Percentiles rank a stretch among this genome's conserved stretches.
phyloP scores from a whole-genome alignment of 2,888 invertebrate species.

The Phania funesta region DNA sequence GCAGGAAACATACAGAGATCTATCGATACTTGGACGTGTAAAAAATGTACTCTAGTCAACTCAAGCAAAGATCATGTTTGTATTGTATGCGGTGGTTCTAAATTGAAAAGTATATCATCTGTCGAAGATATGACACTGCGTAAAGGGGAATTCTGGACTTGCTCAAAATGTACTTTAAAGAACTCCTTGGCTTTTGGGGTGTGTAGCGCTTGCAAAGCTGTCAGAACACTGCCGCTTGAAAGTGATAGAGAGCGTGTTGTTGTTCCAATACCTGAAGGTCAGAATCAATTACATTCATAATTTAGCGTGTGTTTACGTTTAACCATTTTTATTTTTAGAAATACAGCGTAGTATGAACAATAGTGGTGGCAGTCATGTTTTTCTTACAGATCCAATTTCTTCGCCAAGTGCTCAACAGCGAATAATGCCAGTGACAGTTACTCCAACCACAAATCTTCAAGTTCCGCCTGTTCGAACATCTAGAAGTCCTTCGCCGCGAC shows the following conservation, averaged over 20 bases:
- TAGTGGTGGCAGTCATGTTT: constrained; percentile 43
- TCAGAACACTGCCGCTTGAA: constrained; percentile 73
- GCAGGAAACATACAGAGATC: constrained; percentile 52
- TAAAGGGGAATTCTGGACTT: constrained; percentile 89
- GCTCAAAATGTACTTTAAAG: constrained; percentile 90
- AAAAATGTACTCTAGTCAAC: constrained; percentile 93
- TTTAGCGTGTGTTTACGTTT: background rate
- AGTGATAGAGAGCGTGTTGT: constrained; percentile 57
- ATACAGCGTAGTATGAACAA: constrained; percentile 51
- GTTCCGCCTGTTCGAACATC: constrained; percentile 75
- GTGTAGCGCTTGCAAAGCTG: constrained; percentile 90
- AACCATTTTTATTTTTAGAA: constrained; percentile 20
- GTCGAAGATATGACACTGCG: constrained; percentile 86
- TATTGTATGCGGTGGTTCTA: constrained; percentile 93
- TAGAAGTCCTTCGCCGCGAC: constrained; percentile 82
- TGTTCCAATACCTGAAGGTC: constrained; percentile 67
- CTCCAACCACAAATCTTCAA: constrained; percentile 70
- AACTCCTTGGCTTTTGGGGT: constrained; percentile 85
- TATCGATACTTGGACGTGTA: constrained; percentile 86
- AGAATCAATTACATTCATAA: background rate
- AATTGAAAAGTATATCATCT: constrained; percentile 85
- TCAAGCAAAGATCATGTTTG: constrained; percentile 86
- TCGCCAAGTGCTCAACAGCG: constrained; percentile 47
- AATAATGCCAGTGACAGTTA: constrained; percentile 39
- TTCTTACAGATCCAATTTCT: constrained; percentile 51